These are phyloP conservation scores for Leptopterna dolabrata DNA, from an alignment of 2,888 invertebrate species.

Conservation along the genomic window DNA sequence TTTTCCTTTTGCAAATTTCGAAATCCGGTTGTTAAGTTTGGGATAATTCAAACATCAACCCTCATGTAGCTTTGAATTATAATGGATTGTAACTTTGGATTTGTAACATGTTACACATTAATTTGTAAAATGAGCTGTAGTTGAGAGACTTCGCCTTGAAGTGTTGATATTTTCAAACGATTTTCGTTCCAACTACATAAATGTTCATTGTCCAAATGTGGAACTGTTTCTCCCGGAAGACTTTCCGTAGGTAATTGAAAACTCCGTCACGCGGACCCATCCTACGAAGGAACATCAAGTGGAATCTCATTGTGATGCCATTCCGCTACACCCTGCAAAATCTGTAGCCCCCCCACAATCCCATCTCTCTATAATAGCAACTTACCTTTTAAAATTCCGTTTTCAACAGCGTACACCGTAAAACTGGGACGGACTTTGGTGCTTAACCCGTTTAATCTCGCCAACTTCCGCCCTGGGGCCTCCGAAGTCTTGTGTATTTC, in stretches of 20 bases:
- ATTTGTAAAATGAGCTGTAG: no score
- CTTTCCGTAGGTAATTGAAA: background rate
- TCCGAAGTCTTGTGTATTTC: constrained; percentile 19
- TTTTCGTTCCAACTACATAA: background rate
- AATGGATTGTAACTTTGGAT: no score
- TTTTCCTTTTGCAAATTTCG: no score
- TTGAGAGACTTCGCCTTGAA: no score
- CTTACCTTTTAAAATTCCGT: constrained; percentile 36
- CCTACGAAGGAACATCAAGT: background rate
- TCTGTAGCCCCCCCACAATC: background rate
- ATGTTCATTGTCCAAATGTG: background rate
- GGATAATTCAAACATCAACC: no score
- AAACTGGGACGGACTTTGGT: constrained; percentile 19
- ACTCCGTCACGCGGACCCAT: background rate
- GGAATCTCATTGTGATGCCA: constrained; percentile 13
- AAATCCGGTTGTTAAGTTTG: no score
- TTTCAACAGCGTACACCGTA: constrained; percentile 8
- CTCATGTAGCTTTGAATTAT: no score
- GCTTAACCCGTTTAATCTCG: constrained; percentile 41
- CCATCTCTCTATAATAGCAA: background rate
- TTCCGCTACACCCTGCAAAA: background rate
- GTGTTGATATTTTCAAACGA: background rate
- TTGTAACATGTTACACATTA: no score
- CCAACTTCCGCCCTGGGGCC: constrained; percentile 7
- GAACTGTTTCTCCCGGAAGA: background rate